These are phyloP conservation scores for Holotrichia oblita DNA, from an alignment of 1,140 invertebrate genomes.

Conservation along the genomic window DNA sequence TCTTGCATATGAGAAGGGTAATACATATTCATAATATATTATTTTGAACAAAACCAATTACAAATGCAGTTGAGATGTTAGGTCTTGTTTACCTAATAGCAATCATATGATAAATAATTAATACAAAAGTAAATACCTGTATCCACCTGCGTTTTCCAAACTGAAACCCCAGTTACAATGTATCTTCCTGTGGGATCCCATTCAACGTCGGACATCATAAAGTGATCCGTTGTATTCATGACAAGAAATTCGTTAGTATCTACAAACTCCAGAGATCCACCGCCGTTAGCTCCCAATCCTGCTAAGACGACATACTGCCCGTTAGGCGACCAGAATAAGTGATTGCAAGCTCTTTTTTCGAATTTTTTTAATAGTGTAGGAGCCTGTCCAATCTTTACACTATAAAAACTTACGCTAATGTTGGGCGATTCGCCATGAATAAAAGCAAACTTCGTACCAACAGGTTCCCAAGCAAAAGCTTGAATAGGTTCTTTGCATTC, in stretches of 20 bases:
- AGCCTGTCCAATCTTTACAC: slow-evolving; percentile 87
- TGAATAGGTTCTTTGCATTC: slow-evolving; percentile 94
- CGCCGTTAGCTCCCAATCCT: slow-evolving; percentile 79
- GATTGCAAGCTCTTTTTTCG: slow-evolving; percentile 92
- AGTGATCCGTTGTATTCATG: slow-evolving; percentile 94
- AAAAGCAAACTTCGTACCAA: slow-evolving; percentile 94
- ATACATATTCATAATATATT: too few species aligned
- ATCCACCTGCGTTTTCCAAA: slow-evolving; percentile 96
- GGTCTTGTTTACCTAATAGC: too few species aligned
- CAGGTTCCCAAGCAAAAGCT: slow-evolving; percentile 98
- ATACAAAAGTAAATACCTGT: too few species aligned
- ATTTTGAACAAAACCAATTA: too few species aligned
- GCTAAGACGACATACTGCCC: slow-evolving; percentile 97
- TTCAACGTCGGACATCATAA: slow-evolving; percentile 91
- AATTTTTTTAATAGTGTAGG: slow-evolving; percentile 88
- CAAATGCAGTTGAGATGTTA: too few species aligned
- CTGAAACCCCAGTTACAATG: slow-evolving; percentile 93
- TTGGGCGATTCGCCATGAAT: slow-evolving; percentile 93
- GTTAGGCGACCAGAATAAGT: slow-evolving; percentile 95
- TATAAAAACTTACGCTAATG: slow-evolving; percentile 93
- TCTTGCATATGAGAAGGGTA: too few species aligned
- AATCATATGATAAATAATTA: too few species aligned
- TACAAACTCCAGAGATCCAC: slow-evolving; percentile 93
- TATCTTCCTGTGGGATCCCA: slow-evolving; percentile 99
- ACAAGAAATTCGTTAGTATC: slow-evolving; percentile 95